Evolutionary conservation across 2,888 invertebrate genomes (phyloP), one percentile per base, ranked within the genome.

Genomic region (Mimachlamys varia): DNA sequence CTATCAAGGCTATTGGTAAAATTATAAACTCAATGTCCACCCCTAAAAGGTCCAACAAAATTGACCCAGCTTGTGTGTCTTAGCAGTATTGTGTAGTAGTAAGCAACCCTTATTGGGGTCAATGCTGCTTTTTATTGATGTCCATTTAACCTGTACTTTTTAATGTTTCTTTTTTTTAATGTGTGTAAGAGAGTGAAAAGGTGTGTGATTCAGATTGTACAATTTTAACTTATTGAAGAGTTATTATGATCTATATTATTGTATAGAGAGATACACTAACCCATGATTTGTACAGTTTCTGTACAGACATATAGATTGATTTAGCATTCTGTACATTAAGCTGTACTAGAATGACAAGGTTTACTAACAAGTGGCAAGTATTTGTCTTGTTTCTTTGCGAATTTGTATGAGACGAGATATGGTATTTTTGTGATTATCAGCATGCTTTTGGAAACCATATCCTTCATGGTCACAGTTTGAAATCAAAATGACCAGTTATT

Each of bases 1-100:
- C 90, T 17, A 88, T 90, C 19, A 90, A 90, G 38, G 90, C 76
- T 76, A n/a, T 90, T 5, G 88, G 88, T 49, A 90, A 88, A 37
- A 44, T 44, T 17, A 7, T 76, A 7, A 76, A 50, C 38, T 49
- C 49, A 10, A 44, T 88, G n/a, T n/a, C 44, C 50, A 88, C 88
- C 19, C 88, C 88, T 17, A 44, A 50, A 50, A 2, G 50, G 44
- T 88, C 88, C 50, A 88, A 50, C n/a, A 88, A 50, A 44, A 50
- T 88, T 13, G n/a, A 49, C 50, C 88, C 88, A 88, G 50, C 22
- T 44, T 10, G 38, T 38, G 38, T 33, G 33, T 12, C 22, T 76
- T 76, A 76, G 76, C 33, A 33, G 76, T 27, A 76, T 76, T 76
- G 2, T 76, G 76, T 76, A 76, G 58, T 58, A 58, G 58, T 7